A percentile compares a stretch with the other conserved stretches of the same genome.
phyloP scores from a whole-genome alignment of 2,888 invertebrate genomes.

The Linhomoeus sp. region DNA sequence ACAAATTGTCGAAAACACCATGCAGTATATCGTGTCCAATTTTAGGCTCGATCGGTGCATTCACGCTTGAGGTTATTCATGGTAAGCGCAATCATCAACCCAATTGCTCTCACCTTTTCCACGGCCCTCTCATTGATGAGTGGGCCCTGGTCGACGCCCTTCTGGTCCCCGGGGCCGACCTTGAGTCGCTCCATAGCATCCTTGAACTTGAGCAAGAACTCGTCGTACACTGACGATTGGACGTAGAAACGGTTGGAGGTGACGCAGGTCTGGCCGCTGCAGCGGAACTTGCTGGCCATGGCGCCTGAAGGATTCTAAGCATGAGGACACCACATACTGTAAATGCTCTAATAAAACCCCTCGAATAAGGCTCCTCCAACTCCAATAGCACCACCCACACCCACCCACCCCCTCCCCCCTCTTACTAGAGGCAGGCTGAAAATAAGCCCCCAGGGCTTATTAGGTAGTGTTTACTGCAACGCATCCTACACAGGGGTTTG shows the following conservation, averaged over 20 bases:
- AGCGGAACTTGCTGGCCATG: constrained; percentile 77
- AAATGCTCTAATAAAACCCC: too few relatives aligned
- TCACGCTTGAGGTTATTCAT: too few relatives aligned
- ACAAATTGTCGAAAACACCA: too few relatives aligned
- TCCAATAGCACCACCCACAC: not conserved
- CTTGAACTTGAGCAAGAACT: constrained; percentile 53
- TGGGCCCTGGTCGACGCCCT: constrained; percentile 63
- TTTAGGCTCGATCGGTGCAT: too few relatives aligned
- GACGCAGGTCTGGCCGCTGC: constrained; percentile 84
- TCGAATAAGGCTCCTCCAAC: not conserved
- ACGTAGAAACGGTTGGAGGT: constrained; percentile 74
- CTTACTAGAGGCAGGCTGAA: not conserved
- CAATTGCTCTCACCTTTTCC: constrained; percentile 40
- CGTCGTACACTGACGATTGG: constrained; percentile 53
- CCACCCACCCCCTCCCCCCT: not conserved
- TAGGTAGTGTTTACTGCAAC: too few relatives aligned
- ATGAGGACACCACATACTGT: too few relatives aligned
- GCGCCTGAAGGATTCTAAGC: constrained; percentile 39
- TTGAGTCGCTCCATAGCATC: constrained; percentile 46
- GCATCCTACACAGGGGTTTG: too few relatives aligned
- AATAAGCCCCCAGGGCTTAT: too few relatives aligned
- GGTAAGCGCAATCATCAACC: not conserved
- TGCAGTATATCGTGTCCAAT: too few relatives aligned
- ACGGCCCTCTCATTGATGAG: constrained; percentile 68
- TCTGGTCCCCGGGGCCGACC: constrained; percentile 55